phyloP scores from a whole-genome alignment of 2,888 invertebrate genomes.

The Archips xylosteana region DNA sequence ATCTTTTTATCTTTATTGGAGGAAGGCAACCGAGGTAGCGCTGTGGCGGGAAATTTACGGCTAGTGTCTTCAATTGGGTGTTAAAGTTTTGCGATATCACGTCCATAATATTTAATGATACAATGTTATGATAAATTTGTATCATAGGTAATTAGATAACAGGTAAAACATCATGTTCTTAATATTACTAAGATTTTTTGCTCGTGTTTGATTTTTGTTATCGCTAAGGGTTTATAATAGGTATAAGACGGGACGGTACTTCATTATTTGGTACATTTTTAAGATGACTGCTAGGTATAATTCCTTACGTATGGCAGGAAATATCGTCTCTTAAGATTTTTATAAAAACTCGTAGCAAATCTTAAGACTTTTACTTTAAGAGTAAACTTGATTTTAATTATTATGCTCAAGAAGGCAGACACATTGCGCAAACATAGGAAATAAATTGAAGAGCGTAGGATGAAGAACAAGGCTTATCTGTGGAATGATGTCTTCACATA shows the following conservation, averaged over 20 bases:
- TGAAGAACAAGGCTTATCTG: neutral
- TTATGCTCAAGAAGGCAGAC: neutral
- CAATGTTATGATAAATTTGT: neutral
- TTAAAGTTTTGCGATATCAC: conserved; percentile 5
- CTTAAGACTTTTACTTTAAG: no score
- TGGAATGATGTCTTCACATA: conserved; percentile 16
- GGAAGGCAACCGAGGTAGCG: conserved; percentile 39
- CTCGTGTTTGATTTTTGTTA: neutral
- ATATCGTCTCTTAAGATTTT: no score
- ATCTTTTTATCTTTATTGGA: conserved; percentile 54
- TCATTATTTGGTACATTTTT: no score
- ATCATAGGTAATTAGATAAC: neutral
- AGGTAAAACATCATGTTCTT: neutral
- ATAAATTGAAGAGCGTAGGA: no score
- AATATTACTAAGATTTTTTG: neutral
- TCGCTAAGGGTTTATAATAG: neutral
- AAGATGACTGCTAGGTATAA: no score
- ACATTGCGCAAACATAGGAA: no score
- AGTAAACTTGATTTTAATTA: neutral
- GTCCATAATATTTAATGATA: neutral
- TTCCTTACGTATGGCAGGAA: no score
- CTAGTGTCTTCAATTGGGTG: conserved; percentile 15
- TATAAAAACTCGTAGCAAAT: no score
- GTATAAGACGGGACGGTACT: no score
- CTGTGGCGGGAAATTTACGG: conserved; percentile 11